Conservation (phyloP, 2,797 vertebrate species). For the Sandelia bainsii region DNA sequence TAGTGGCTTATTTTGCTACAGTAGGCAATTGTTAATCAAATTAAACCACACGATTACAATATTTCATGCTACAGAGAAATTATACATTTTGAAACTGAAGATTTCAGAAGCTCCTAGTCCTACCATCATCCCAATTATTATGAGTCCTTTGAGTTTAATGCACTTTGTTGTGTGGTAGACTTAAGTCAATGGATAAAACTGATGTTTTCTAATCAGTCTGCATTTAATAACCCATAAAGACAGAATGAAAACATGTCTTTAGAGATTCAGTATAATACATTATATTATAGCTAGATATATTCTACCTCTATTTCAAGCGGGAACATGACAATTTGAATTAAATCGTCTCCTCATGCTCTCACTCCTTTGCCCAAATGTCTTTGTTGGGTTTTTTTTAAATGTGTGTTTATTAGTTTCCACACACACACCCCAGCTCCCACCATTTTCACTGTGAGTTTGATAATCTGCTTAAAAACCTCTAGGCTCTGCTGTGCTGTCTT, state of each 20-base stretch:
- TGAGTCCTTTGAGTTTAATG: too few relatives aligned
- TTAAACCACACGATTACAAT: not conserved
- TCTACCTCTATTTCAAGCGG: slow-evolving; percentile 49
- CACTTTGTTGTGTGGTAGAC: not conserved
- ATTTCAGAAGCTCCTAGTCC: too few relatives aligned
- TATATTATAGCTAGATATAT: slow-evolving; percentile 50
- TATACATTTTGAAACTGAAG: too few relatives aligned
- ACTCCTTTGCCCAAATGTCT: slow-evolving; percentile 38
- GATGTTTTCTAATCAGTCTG: not conserved
- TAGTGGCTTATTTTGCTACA: too few relatives aligned
- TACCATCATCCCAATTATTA: too few relatives aligned
- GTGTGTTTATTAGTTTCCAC: slow-evolving; percentile 59
- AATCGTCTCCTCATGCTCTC: slow-evolving; percentile 52
- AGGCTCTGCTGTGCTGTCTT: slow-evolving; percentile 60
- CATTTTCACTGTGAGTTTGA: slow-evolving; percentile 40
- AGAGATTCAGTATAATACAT: slow-evolving; percentile 42
- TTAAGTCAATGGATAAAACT: not conserved
- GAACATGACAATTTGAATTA: slow-evolving; percentile 71
- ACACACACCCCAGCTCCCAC: slow-evolving; percentile 20
- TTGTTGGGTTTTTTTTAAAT: slow-evolving; percentile 39
- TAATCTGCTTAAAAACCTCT: slow-evolving; percentile 78
- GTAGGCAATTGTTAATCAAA: too few relatives aligned
- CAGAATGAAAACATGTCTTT: not conserved
- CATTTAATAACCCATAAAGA: not conserved
- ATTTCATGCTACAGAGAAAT: too few relatives aligned